Evolutionary conservation across 2,113 vertebrate species (phyloP), one percentile per base, ranked within the genome.

Genomic region (Calidris pygmaea): DNA sequence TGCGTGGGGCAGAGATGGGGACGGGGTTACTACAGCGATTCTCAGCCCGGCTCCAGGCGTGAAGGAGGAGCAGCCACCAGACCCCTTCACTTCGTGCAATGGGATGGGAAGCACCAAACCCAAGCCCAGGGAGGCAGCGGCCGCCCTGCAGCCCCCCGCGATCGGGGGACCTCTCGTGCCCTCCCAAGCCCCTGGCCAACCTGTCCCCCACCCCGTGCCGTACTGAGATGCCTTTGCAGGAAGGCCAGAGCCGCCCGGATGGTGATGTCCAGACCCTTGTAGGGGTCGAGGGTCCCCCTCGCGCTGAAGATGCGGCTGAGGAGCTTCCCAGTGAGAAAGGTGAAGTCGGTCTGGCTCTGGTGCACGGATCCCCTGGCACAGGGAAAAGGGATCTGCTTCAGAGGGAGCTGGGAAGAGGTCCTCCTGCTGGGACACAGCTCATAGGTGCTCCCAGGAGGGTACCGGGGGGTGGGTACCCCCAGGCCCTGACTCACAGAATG

Each of bases 151-250:
- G 26, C 52, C 60, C 34, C 63, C 72, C 15, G 53, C 22, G 43
- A 19, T 9, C 0, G 1, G 1, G 12, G 11, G 47, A 48, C 22
- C 12, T 39, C 56, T 32, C 0, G 0, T 14, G 60, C 11, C 60
- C 74, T 24, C 65, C 78, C 2, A 0, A 30, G 4, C 11, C 67
- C 83, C 67, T 2, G 0, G 14, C n/a, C 43, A 43, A 6, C 1
- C 1, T 18, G 22, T 56, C 68, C 84, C 12, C 41, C 17, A 8
- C 26, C 60, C 79, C 6, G 0, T 1, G 8, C 17, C 97, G 12
- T 97, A 98, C 98, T 32, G 2, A 98, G 97, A 48, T 98, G 98
- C 45, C 97, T 98, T 21, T 98, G 98, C 79, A 98, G 96, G 97
- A 98, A 98, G 74, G 97, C 97, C 88, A 98, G 82, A 48, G 98